Evolutionary conservation across 2,113 vertebrate species (phyloP).

Genomic region (Indri indri): DNA sequence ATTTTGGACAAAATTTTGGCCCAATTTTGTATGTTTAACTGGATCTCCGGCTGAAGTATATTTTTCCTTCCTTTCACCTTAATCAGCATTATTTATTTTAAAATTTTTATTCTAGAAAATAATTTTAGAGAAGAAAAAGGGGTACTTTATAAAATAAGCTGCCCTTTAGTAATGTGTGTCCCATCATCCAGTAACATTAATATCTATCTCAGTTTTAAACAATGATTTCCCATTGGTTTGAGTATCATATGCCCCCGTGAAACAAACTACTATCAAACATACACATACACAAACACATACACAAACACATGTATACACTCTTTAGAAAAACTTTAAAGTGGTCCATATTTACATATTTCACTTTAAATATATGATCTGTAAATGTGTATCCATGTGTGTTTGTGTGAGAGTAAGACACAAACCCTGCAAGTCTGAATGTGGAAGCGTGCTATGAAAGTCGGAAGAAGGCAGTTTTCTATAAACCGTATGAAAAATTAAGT

Average conservation of each 20-base stretch:
- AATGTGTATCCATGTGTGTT: background rate
- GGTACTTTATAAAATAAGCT: background rate
- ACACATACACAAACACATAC: background rate
- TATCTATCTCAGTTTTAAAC: background rate
- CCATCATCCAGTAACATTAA: background rate
- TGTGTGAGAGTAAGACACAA: background rate
- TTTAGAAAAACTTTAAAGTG: background rate
- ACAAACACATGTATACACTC: background rate
- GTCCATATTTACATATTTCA: constrained; percentile 34
- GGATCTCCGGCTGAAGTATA: background rate
- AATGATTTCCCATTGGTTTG: constrained; percentile 33
- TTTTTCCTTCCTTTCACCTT: background rate
- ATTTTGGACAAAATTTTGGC: constrained; percentile 14
- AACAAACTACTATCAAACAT: constrained; percentile 13
- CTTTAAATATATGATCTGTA: constrained; percentile 33
- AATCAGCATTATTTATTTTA: constrained; percentile 29
- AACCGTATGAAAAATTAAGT: constrained; percentile 43
- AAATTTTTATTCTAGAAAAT: constrained; percentile 35
- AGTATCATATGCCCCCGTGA: background rate
- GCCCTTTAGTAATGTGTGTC: background rate
- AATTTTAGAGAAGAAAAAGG: constrained; percentile 34
- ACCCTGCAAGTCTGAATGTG: background rate
- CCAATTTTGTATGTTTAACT: constrained; percentile 25
- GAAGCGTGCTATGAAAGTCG: constrained; percentile 20
- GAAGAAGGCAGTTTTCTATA: constrained; percentile 26